Evolutionary conservation across 2,797 vertebrate species (phyloP).

Genomic region (Melanotaenia maccullochi): DNA sequence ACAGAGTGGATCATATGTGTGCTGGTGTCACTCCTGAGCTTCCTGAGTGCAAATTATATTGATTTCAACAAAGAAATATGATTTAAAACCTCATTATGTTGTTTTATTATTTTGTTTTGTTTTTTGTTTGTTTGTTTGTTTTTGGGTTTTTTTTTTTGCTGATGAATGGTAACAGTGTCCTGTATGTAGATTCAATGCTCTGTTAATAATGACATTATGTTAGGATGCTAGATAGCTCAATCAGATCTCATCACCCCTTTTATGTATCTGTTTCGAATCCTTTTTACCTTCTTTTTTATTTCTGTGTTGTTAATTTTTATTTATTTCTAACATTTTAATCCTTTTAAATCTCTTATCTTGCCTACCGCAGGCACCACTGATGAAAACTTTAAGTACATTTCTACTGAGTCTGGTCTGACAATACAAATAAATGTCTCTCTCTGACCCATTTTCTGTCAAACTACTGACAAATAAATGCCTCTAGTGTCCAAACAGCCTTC

Average conservation of each 20-base stretch:
- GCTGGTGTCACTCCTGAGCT: not conserved
- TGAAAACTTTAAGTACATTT: not conserved
- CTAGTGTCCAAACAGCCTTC: not conserved
- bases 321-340: not conserved
- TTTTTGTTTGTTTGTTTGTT: too few species aligned
- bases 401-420: not conserved
- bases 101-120: too few species aligned
- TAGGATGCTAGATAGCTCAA: not conserved
- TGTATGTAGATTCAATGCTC: not conserved
- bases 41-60: slow-evolving; percentile 2
- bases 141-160: not conserved
- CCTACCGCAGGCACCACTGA: not conserved
- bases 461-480: not conserved
- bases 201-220: not conserved
- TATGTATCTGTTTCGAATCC: not conserved
- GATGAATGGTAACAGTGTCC: not conserved
- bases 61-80: slow-evolving; percentile 5
- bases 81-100: not conserved
- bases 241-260: not conserved
- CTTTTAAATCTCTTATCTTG: not conserved
- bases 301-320: not conserved
- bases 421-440: not conserved
- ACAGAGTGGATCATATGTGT: not conserved
- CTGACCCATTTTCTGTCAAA: too few species aligned
- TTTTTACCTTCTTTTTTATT: not conserved